These are phyloP conservation scores for Hippolais icterina DNA, from an alignment of 2,113 vertebrate genomes.

Conservation along the genomic window DNA sequence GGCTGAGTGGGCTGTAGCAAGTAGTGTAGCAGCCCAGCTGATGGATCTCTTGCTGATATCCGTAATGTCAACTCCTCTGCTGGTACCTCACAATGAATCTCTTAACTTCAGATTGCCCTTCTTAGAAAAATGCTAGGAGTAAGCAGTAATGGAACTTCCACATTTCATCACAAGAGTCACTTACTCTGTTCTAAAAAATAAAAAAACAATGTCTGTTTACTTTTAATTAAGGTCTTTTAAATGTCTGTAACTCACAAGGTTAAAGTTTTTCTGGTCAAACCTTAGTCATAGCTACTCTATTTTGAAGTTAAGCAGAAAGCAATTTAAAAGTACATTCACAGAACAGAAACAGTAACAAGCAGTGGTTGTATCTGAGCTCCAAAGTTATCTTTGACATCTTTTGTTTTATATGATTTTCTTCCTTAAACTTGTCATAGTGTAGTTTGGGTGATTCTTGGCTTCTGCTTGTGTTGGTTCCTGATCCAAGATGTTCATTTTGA, in stretches of 20 bases:
- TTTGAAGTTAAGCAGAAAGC: background rate
- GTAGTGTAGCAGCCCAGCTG: background rate
- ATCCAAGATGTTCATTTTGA: background rate
- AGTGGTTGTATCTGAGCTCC: background rate
- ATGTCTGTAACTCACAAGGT: background rate
- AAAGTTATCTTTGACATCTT: background rate
- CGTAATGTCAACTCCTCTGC: background rate
- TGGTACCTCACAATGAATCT: background rate
- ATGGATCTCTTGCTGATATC: background rate
- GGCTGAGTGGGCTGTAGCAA: background rate
- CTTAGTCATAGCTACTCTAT: background rate
- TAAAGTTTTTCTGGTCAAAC: background rate
- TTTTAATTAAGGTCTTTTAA: background rate
- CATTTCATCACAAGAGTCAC: background rate
- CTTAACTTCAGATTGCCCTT: background rate
- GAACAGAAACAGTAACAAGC: background rate
- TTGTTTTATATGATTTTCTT: background rate
- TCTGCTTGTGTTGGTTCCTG: background rate
- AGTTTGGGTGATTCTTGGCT: background rate
- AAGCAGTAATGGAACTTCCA: background rate
- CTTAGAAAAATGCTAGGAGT: background rate
- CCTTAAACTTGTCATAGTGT: background rate
- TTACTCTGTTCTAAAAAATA: background rate
- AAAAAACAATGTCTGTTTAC: background rate
- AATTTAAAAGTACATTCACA: background rate